These are phyloP conservation scores for Oryzias dopingdopingensis DNA, from an alignment of 2,797 vertebrate genomes.

Conservation along the genomic window DNA sequence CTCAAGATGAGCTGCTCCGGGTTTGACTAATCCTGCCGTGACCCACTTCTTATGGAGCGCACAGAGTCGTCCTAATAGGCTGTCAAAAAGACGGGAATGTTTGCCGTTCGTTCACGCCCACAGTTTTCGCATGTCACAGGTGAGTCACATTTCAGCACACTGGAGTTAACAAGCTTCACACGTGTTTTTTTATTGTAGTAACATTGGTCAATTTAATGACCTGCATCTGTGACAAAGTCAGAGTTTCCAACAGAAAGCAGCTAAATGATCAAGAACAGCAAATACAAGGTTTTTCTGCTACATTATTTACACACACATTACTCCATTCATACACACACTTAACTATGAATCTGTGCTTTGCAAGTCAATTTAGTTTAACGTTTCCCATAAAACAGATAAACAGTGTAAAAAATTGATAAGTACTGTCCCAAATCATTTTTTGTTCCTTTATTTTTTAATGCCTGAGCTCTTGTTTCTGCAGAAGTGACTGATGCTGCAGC, in stretches of 20 bases:
- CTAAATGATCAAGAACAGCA: constrained; percentile 60
- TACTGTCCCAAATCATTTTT: constrained; percentile 54
- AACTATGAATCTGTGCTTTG: constrained; percentile 75
- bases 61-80: constrained; percentile 5
- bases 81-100: neutral
- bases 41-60: constrained; percentile 66
- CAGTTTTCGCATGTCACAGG: neutral
- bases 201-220: constrained; percentile 63
- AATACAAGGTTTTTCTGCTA: constrained; percentile 56
- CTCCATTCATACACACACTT: constrained; percentile 67
- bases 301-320: constrained; percentile 50
- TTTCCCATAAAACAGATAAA: constrained; percentile 56
- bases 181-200: constrained; percentile 68
- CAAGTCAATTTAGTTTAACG: constrained; percentile 32
- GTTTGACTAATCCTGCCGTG: constrained; percentile 65
- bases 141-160: neutral
- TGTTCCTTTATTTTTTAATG: constrained; percentile 37
- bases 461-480: constrained; percentile 54
- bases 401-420: constrained; percentile 58
- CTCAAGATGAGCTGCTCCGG: constrained; percentile 48
- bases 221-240: constrained; percentile 44
- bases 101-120: neutral
- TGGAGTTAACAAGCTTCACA: constrained; percentile 26
- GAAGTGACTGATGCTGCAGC: constrained; percentile 26
- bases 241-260: constrained; percentile 48